These are phyloP conservation scores for Cercopithecus diana DNA, from an alignment of 2,797 vertebrate species.

Conservation along the genomic window DNA sequence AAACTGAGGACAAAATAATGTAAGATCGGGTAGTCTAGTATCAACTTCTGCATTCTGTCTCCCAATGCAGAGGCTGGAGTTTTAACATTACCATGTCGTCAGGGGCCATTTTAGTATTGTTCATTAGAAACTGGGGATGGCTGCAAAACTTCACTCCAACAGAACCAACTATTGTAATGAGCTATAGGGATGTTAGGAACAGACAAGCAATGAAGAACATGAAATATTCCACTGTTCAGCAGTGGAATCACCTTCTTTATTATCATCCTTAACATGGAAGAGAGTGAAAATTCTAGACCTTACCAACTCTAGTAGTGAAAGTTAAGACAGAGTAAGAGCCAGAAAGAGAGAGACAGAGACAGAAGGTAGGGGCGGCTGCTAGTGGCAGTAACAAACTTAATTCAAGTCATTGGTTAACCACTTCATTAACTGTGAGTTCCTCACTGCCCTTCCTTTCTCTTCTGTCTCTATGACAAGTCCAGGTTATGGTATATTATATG, in stretches of 20 bases:
- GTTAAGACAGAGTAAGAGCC: not conserved
- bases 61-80: not conserved
- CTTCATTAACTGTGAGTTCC: not conserved
- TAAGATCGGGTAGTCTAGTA: not conserved
- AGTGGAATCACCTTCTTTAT: too few species aligned
- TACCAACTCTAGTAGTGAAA: not conserved
- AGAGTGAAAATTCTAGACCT: not conserved
- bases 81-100: not conserved
- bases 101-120: not conserved
- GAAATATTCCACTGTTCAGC: not conserved
- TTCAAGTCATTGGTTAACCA: not conserved
- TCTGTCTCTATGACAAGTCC: conserved; percentile 52
- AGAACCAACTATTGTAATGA: not conserved
- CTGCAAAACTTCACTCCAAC: not conserved
- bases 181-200: not conserved
- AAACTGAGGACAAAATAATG: not conserved
- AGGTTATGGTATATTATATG: conserved; percentile 71
- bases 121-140: not conserved
- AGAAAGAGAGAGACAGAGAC: not conserved
- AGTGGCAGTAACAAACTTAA: not conserved
- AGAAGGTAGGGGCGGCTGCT: fast-evolving
- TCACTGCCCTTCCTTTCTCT: conserved; percentile 55
- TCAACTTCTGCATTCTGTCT: not conserved
- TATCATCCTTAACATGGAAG: not conserved
- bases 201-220: not conserved